Percentiles rank a stretch among this genome's conserved stretches.
Evolutionary conservation across 2,113 vertebrate genomes (phyloP).

Genomic region (Oxyura jamaicensis): DNA sequence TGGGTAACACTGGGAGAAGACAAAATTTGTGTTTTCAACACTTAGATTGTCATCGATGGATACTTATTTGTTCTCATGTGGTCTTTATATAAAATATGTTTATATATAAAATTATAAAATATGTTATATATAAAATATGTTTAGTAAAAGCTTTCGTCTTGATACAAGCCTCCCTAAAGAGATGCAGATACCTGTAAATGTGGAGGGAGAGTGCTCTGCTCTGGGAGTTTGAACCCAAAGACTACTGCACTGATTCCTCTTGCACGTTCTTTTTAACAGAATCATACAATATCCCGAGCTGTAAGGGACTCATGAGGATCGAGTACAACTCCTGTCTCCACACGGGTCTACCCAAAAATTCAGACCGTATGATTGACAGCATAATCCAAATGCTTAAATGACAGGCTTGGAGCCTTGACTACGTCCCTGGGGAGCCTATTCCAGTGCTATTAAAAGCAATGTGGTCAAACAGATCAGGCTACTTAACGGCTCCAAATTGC

Average conservation of each 20-base stretch:
- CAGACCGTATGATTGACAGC: too few species aligned
- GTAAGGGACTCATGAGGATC: too few species aligned
- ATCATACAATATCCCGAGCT: too few species aligned
- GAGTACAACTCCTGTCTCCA: too few species aligned
- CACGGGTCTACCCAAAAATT: too few species aligned
- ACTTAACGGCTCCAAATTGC: rapidly evolving
- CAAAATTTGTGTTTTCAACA: not conserved
- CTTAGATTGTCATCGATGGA: not conserved
- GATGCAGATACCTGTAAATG: rapidly evolving
- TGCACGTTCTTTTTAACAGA: rapidly evolving
- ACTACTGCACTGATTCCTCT: not conserved
- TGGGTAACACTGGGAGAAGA: not conserved
- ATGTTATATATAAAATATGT: not conserved
- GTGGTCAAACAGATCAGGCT: rapidly evolving
- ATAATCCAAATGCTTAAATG: too few species aligned
- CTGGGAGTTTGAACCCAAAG: rapidly evolving
- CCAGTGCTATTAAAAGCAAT: rapidly evolving
- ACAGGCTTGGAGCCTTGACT: too few species aligned
- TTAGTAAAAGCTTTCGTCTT: not conserved
- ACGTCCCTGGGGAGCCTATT: too few species aligned
- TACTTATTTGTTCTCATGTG: not conserved
- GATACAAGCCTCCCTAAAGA: too few species aligned
- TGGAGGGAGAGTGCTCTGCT: not conserved
- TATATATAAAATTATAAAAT: too few species aligned
- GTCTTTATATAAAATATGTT: not conserved